Base-by-base conservation (phyloP, 2,797 vertebrate genomes). In the Macropodus opercularis region DNA sequence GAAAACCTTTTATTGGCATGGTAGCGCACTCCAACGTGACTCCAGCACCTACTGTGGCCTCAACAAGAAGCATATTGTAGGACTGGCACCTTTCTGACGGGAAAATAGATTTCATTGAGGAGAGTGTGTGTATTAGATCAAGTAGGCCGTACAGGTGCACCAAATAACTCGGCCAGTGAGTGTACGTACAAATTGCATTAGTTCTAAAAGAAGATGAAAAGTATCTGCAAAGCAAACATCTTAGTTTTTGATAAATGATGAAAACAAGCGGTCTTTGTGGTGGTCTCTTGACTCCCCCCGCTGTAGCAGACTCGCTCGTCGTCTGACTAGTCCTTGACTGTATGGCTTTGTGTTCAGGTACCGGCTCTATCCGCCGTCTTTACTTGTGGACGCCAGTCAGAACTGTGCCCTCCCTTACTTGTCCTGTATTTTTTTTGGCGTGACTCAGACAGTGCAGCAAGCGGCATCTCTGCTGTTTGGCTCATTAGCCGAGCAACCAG, bases 171-270 rank as follows among this genome's bases (percentile, higher is more conserved):
- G n/a, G n/a, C n/a, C n/a, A n/a, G n/a, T n/a, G n/a, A n/a, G n/a
- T n/a, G n/a, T n/a, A n/a, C n/a, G n/a, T n/a, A n/a, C n/a, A n/a
- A n/a, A n/a, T n/a, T n/a, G n/a, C n/a, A 23, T 32, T 2, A 35
- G 23, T 53, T 58, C 13, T 29, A 17, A 48, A 14, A 32, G 56
- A 6, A 23, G 11, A 40, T 23, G 3, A 58, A 69, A 43, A 32
- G 2, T 5, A 32, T 32, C 27, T 3, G 3, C 40, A 54, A 43
- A 53, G 22, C 31, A 18, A 47, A 46, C 1, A 42, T 64, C 41
- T 72, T 70, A 40, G 58, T 35, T 63, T 81, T 77, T 84, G 77
- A 82, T 86, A 81, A 86, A 84, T 83, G 87, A 89, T 79, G 81
- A 85, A 79, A 87, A 81, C 42, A 53, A 56, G 32, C 44, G 51